phyloP scores from a whole-genome alignment of 1,140 invertebrate species.

The Heterodera schachtii region DNA sequence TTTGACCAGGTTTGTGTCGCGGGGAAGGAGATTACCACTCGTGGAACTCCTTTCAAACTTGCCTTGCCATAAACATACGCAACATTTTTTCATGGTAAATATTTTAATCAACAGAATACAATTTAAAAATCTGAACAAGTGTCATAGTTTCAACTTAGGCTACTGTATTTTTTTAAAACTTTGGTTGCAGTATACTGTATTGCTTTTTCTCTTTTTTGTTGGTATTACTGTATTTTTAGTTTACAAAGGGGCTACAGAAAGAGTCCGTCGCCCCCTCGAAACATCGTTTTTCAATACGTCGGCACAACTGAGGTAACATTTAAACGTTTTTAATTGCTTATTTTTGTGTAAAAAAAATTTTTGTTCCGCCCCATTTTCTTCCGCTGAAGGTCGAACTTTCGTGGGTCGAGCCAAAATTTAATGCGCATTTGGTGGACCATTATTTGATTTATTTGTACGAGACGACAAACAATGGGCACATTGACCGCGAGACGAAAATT shows the following conservation, averaged over 20 bases:
- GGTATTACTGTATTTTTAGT: slow-evolving; percentile 5
- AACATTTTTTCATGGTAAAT: slow-evolving; percentile 25
- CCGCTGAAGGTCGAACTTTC: slow-evolving; percentile 15
- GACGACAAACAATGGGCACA: neutral
- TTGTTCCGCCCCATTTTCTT: neutral
- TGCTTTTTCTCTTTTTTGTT: too few relatives aligned
- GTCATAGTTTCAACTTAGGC: too few relatives aligned
- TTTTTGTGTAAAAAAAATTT: neutral
- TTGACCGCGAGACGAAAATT: slow-evolving; percentile 15
- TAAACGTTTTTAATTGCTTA: too few relatives aligned
- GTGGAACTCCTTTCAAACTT: slow-evolving; percentile 15
- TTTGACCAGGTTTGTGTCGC: slow-evolving; percentile 9
- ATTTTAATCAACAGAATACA: neutral
- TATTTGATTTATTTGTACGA: slow-evolving; percentile 29
- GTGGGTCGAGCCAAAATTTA: slow-evolving; percentile 28
- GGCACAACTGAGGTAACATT: neutral
- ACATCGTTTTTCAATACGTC: slow-evolving; percentile 1
- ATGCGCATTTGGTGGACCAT: slow-evolving; percentile 24
- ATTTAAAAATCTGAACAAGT: too few relatives aligned
- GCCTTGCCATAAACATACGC: slow-evolving; percentile 17
- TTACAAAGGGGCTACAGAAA: slow-evolving; percentile 25
- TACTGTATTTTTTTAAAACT: too few relatives aligned
- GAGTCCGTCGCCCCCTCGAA: slow-evolving; percentile 16
- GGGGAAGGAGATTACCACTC: slow-evolving; percentile 15
- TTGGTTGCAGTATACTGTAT: too few relatives aligned